Evolutionary conservation across 1,140 invertebrate genomes (phyloP).

Genomic region (Brachionus plicatilis): DNA sequence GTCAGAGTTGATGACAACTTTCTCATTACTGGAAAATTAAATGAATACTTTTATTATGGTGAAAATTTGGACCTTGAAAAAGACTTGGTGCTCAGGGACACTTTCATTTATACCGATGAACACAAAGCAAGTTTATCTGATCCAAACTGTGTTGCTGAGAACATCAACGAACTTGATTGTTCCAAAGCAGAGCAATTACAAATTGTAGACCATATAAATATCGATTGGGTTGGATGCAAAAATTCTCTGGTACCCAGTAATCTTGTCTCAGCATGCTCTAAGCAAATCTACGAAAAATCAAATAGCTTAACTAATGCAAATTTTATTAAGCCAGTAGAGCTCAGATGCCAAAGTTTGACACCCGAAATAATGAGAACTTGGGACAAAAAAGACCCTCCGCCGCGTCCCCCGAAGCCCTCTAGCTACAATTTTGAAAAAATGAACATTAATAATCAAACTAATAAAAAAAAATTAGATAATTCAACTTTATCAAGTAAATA

Average conservation of each 20-base stretch:
- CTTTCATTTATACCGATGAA: neutral
- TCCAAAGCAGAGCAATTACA: neutral
- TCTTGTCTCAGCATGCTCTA: neutral
- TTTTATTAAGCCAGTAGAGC: neutral
- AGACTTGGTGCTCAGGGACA: neutral
- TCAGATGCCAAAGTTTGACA: neutral
- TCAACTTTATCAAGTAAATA: neutral
- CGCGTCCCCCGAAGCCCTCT: neutral
- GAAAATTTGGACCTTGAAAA: neutral
- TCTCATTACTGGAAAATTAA: constrained; percentile 1
- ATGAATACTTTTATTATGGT: constrained; percentile 11
- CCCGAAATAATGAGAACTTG: neutral
- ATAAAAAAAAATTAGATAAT: neutral
- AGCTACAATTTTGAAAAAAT: neutral
- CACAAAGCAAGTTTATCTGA: neutral
- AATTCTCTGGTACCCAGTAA: neutral
- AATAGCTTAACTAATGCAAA: neutral
- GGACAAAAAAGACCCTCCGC: neutral
- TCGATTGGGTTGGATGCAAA: neutral
- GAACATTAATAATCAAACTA: neutral
- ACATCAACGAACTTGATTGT: neutral
- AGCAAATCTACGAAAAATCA: neutral
- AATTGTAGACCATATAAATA: neutral
- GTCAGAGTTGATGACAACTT: neutral
- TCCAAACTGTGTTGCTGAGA: neutral